Evolutionary conservation across 64 coral and sea anemone species (phyloP).

Genomic region (Actinia tenebrosa): DNA sequence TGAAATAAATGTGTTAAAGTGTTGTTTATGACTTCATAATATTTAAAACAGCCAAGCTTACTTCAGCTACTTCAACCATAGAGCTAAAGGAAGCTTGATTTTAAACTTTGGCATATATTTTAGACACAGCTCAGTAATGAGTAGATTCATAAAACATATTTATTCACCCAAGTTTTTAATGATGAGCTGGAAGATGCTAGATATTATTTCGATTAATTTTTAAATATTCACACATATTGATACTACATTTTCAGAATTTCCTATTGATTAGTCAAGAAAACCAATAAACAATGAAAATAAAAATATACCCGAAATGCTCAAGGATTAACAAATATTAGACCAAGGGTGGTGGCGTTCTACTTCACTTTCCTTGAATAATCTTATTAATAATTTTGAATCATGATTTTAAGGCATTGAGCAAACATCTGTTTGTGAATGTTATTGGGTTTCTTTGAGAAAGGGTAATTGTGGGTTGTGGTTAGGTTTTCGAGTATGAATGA

Average conservation of each 20-base stretch:
- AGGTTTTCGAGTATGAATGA: background rate
- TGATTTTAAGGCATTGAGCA: background rate
- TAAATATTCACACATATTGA: background rate
- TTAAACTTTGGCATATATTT: background rate
- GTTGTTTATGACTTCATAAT: background rate
- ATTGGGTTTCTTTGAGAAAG: background rate
- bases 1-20: background rate
- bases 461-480: slow-evolving; percentile 1
- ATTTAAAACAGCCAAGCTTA: background rate
- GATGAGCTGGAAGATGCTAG: background rate
- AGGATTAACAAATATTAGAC: background rate
- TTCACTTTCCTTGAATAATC: background rate
- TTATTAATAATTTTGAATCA: background rate
- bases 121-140: background rate
- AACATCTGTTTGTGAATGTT: background rate
- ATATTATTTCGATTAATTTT: background rate
- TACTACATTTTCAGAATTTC: background rate
- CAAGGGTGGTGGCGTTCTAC: background rate
- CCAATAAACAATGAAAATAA: background rate
- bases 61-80: background rate
- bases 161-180: background rate
- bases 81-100: background rate
- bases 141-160: background rate
- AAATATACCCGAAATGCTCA: background rate
- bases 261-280: background rate